Percentiles rank a stretch among this genome's conserved stretches.
These are phyloP conservation scores for Dendrolimus kikuchii DNA, from an alignment of 1,140 invertebrate genomes.

Conservation along the genomic window DNA sequence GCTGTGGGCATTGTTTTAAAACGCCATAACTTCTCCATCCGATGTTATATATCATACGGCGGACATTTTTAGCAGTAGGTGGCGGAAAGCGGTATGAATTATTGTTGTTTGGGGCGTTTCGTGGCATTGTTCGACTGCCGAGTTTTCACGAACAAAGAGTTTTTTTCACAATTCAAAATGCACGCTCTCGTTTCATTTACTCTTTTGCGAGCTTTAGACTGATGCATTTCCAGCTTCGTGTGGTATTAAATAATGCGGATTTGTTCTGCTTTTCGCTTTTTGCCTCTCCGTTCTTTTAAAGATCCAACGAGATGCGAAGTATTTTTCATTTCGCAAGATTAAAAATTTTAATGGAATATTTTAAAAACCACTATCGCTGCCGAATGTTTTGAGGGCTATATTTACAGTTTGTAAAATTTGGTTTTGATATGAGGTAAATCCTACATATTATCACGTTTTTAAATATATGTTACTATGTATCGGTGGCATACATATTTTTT, in stretches of 20 bases:
- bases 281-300: constrained; percentile 22
- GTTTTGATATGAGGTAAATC: too few species aligned
- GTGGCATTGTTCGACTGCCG: constrained; percentile 50
- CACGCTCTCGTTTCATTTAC: constrained; percentile 68
- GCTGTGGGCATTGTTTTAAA: constrained; percentile 47
- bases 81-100: constrained; percentile 69
- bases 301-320: constrained; percentile 12
- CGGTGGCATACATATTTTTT: too few species aligned
- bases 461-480: too few species aligned
- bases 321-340: constrained; percentile 19
- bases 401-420: too few species aligned
- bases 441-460: too few species aligned
- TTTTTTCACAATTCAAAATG: constrained; percentile 67
- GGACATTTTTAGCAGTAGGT: constrained; percentile 71
- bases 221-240: constrained; percentile 59
- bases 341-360: constrained; percentile 7
- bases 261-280: constrained; percentile 44
- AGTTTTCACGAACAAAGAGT: constrained; percentile 64
- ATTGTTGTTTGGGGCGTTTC: constrained; percentile 67
- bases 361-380: too few species aligned
- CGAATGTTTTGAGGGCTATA: too few species aligned
- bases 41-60: constrained; percentile 66
- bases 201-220: constrained; percentile 61
- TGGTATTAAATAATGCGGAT: constrained; percentile 60
- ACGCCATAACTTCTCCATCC: constrained; percentile 64